Percentiles rank a stretch among this genome's conserved stretches.
These are phyloP conservation scores for Lerema accius DNA, from an alignment of 1,140 invertebrate genomes.

Conservation along the genomic window DNA sequence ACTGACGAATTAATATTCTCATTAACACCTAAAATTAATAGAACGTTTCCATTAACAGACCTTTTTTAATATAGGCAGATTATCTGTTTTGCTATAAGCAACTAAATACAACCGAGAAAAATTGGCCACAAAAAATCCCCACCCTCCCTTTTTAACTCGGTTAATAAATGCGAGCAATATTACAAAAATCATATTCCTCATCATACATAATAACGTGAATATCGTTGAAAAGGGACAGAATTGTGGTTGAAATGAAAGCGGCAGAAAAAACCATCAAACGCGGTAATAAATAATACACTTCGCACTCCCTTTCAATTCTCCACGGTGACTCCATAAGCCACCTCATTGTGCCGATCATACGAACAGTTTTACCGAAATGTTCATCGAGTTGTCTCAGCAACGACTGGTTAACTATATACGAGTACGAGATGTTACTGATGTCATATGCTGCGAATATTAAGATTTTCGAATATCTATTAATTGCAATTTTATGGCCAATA, in stretches of 20 bases:
- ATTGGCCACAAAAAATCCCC: too few species aligned
- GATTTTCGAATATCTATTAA: too few species aligned
- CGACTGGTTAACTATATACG: neutral
- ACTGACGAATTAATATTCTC: too few species aligned
- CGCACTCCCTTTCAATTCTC: constrained; percentile 36
- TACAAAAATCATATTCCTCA: neutral
- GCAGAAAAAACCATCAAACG: neutral
- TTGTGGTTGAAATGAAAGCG: neutral
- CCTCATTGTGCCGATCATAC: constrained; percentile 24
- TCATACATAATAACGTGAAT: neutral
- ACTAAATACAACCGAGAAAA: too few species aligned
- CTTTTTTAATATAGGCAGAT: too few species aligned
- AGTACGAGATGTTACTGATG: too few species aligned
- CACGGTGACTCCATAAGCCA: constrained; percentile 20
- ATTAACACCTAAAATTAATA: too few species aligned
- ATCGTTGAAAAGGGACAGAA: neutral
- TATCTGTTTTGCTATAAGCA: too few species aligned
- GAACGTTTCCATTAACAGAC: too few species aligned
- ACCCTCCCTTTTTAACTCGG: neutral
- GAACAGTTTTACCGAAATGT: constrained; percentile 27
- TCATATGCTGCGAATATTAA: too few species aligned
- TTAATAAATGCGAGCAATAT: constrained; percentile 4
- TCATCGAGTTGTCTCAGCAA: neutral
- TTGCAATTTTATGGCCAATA: too few species aligned
- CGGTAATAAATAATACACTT: constrained; percentile 38